Evolutionary conservation across 2,797 vertebrate genomes (phyloP).

Genomic region (Steatocranus sp.): DNA sequence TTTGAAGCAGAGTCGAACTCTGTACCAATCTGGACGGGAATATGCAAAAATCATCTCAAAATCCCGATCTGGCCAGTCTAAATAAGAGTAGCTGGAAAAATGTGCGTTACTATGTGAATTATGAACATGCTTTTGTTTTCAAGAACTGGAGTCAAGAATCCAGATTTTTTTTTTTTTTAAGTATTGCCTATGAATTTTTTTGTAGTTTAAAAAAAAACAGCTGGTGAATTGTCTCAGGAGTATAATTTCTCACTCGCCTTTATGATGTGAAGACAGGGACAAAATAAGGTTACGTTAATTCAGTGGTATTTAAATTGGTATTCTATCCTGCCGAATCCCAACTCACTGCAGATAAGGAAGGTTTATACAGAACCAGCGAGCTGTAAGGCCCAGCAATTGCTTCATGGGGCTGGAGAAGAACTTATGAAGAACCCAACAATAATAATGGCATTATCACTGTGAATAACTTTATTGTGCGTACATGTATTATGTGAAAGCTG

Average conservation of each 20-base stretch:
- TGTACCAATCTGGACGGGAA: conserved; percentile 77
- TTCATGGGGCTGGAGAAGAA: not conserved
- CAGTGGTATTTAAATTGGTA: conserved; percentile 17
- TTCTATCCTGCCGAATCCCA: not conserved
- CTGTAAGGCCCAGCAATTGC: not conserved
- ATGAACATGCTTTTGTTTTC: fast-evolving
- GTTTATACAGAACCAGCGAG: not conserved
- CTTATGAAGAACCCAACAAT: not conserved
- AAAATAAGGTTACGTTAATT: not conserved
- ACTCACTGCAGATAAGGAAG: not conserved
- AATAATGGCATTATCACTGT: not conserved
- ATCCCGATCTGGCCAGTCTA: conserved; percentile 16
- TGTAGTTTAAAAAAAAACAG: not conserved
- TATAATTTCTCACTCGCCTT: not conserved
- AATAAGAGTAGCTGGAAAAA: not conserved
- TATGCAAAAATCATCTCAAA: conserved; percentile 76
- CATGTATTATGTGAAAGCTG: not conserved
- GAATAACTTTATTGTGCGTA: not conserved
- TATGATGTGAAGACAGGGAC: not conserved
- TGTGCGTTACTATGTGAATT: not conserved
- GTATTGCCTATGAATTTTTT: not conserved
- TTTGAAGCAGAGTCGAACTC: conserved; percentile 52
- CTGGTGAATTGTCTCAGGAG: not conserved
- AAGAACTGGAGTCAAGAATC: not conserved
- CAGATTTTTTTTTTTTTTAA: fast-evolving